These are phyloP conservation scores for Platycercus adscitus DNA, from an alignment of 2,113 vertebrate species.

Conservation along the genomic window DNA sequence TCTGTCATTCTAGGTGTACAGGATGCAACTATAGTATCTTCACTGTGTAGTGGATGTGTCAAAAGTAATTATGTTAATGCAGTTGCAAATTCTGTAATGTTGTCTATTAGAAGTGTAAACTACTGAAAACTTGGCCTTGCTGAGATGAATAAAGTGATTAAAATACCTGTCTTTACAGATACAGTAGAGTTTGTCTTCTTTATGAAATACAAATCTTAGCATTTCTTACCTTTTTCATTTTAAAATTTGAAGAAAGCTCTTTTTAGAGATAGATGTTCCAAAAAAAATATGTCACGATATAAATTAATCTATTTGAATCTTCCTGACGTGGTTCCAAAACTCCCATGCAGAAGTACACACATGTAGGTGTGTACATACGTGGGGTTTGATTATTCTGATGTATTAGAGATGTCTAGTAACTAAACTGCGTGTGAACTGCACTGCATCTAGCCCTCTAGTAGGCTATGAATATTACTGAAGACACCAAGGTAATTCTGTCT, in stretches of 20 bases:
- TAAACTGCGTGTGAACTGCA: rapidly evolving
- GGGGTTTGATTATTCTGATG: rapidly evolving
- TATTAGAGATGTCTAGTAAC: rapidly evolving
- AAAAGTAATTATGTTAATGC: slow-evolving; percentile 65
- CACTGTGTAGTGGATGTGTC: slow-evolving; percentile 56
- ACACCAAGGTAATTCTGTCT: not conserved
- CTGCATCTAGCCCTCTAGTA: not conserved
- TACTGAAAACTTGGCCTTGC: slow-evolving; percentile 68
- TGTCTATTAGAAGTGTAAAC: slow-evolving; percentile 82
- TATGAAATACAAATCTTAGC: not conserved
- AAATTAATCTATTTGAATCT: not conserved
- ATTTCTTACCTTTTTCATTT: not conserved
- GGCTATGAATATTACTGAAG: not conserved
- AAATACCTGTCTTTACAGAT: slow-evolving; percentile 56
- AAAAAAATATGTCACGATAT: not conserved
- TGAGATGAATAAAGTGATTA: slow-evolving; percentile 72
- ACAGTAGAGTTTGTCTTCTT: not conserved
- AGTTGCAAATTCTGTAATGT: slow-evolving; percentile 80
- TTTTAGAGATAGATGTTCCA: not conserved
- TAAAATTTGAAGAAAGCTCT: not conserved
- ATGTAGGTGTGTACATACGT: rapidly evolving
- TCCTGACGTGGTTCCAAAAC: rapidly evolving
- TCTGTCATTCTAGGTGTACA: slow-evolving; percentile 66
- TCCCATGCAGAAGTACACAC: not conserved
- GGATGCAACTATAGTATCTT: not conserved